Percentiles rank a stretch among this genome's conserved stretches.
Evolutionary conservation across 2,888 invertebrate genomes (phyloP).

Genomic region (Cephus runcator): DNA sequence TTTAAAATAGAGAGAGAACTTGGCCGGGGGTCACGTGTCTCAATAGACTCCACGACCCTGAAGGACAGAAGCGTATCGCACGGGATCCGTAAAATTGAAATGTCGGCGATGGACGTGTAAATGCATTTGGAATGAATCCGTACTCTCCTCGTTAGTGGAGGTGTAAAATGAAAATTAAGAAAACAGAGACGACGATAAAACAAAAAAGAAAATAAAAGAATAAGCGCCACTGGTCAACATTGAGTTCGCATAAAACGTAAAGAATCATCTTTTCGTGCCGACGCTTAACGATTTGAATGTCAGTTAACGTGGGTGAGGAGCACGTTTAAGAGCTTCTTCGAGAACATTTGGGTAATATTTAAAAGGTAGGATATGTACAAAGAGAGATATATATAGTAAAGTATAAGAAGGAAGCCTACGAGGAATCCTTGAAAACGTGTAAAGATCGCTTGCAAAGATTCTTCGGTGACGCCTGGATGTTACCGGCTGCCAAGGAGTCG

Average conservation of each 20-base stretch:
- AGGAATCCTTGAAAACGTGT: not conserved
- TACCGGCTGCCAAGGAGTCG: not conserved
- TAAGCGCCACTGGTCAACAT: not conserved
- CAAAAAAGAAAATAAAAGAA: conserved; percentile 9
- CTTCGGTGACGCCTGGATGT: not conserved
- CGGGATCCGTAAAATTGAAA: not conserved
- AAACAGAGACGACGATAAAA: conserved; percentile 9
- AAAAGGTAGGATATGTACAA: conserved; percentile 62
- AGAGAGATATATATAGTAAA: conserved; percentile 47
- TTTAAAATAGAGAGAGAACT: not conserved
- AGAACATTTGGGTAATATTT: conserved; percentile 26
- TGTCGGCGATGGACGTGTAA: conserved; percentile 21
- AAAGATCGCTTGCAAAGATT: not conserved
- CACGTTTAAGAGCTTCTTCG: conserved; percentile 18
- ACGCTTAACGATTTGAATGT: conserved; percentile 11
- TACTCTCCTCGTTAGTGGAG: conserved; percentile 11
- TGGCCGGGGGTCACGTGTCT: not conserved
- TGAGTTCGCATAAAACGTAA: not conserved
- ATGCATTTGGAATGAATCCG: conserved; percentile 48
- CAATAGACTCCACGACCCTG: not conserved
- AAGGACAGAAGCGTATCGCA: not conserved
- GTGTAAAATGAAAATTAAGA: conserved; percentile 12
- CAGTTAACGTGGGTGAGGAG: conserved; percentile 5
- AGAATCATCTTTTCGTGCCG: not conserved
- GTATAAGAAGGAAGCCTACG: no score